Conservation (phyloP, 2,113 vertebrate genomes). For the Kryptolebias marmoratus region DNA sequence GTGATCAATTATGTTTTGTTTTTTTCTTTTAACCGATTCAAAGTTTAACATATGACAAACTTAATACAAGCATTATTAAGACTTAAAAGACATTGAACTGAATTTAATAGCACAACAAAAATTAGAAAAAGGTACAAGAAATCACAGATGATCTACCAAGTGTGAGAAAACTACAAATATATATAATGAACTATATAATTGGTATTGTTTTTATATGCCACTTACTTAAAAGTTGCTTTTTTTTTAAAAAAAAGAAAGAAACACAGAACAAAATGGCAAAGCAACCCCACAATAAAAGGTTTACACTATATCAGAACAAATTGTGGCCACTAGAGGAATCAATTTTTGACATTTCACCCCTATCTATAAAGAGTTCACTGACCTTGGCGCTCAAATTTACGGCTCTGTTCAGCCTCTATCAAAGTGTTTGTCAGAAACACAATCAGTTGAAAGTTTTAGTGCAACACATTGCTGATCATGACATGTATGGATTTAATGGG, state of each 20-base stretch:
- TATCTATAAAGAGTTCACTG: conserved; percentile 69
- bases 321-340: conserved; percentile 75
- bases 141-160: no score
- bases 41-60: no score
- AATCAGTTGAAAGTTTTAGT: conserved; percentile 75
- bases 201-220: no score
- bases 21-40: no score
- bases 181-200: no score
- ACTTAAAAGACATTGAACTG: no score
- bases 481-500: conserved; percentile 76
- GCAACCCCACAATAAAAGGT: conserved; percentile 55
- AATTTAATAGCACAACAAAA: no score
- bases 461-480: conserved; percentile 70
- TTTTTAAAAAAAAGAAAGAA: conserved; percentile 1
- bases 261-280: conserved; percentile 26
- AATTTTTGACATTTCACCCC: conserved; percentile 81
- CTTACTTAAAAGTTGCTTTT: no score
- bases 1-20: no score
- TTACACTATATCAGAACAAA: conserved; percentile 71
- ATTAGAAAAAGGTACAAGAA: no score
- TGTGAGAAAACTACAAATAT: no score
- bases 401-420: conserved; percentile 62
- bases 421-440: conserved; percentile 67
- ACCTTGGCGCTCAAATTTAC: conserved; percentile 77
- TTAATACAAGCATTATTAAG: no score